A percentile compares a stretch with the other conserved stretches of the same genome.
phyloP scores from a whole-genome alignment of 2,888 invertebrate genomes.

The Leptopilina syphax region DNA sequence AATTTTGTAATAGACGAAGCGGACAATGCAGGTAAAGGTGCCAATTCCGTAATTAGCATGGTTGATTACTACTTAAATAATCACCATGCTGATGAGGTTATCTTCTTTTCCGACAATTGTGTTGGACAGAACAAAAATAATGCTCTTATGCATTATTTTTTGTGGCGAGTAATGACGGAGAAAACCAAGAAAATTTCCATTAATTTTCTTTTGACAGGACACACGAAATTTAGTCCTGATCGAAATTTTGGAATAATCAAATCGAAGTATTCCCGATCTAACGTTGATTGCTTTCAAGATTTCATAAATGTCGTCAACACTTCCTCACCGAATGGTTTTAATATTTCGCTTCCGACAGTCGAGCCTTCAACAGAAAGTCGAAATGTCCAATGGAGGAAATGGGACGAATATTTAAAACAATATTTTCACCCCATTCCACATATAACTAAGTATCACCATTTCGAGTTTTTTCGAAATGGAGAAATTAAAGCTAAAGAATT shows the following conservation, averaged over 20 bases:
- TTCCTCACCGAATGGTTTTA: constrained; percentile 6
- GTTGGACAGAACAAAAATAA: constrained; percentile 38
- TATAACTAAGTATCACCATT: constrained; percentile 17
- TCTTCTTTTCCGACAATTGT: constrained; percentile 26
- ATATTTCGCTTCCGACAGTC: neutral
- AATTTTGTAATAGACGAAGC: constrained; percentile 29
- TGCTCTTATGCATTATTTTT: constrained; percentile 24
- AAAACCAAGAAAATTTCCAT: constrained; percentile 27
- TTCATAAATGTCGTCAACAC: constrained; percentile 16
- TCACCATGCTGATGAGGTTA: neutral
- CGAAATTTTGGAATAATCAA: constrained; percentile 32
- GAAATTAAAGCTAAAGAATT: neutral
- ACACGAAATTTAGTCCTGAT: constrained; percentile 17
- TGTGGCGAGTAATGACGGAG: constrained; percentile 35
- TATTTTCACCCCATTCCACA: constrained; percentile 1
- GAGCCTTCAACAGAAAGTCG: neutral
- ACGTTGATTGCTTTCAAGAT: constrained; percentile 36
- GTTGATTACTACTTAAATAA: constrained; percentile 34
- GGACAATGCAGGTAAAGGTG: constrained; percentile 32
- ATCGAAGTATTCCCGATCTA: constrained; percentile 16
- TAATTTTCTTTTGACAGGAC: constrained; percentile 31
- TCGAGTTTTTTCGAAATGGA: constrained; percentile 12
- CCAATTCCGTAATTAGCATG: constrained; percentile 27
- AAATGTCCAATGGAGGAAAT: constrained; percentile 20
- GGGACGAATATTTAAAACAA: constrained; percentile 42